A percentile compares a stretch with the other conserved stretches of the same genome.
These are phyloP conservation scores for Acronicta aceris DNA, from an alignment of 2,888 invertebrate genomes.

Conservation along the genomic window DNA sequence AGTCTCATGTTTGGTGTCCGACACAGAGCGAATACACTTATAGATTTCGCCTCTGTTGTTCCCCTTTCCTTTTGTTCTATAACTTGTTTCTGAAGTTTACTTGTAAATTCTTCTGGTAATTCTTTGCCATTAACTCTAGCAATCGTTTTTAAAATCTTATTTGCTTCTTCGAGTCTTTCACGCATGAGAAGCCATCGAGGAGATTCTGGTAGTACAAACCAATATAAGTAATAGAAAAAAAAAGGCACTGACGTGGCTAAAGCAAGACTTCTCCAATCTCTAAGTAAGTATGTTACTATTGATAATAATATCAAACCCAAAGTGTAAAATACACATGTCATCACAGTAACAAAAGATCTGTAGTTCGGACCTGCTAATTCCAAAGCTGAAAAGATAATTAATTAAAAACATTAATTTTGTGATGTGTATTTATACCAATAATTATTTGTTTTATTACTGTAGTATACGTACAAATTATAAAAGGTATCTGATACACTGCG, in stretches of 20 bases:
- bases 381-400: conserved; percentile 90
- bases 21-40: conserved; percentile 91
- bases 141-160: conserved; percentile 93
- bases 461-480: conserved; percentile 95
- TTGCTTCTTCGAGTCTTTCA: conserved; percentile 94
- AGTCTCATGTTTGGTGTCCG: conserved; percentile 96
- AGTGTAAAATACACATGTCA: conserved; percentile 97
- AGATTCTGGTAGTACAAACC: conserved; percentile 96
- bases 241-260: conserved; percentile 96
- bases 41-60: conserved; percentile 71
- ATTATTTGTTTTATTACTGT: background rate
- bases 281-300: conserved; percentile 94
- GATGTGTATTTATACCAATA: background rate
- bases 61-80: conserved; percentile 90
- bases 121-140: conserved; percentile 94
- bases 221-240: conserved; percentile 94
- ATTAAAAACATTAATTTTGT: accelerated
- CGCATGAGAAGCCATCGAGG: conserved; percentile 97
- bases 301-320: conserved; percentile 95
- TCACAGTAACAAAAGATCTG: conserved; percentile 96
- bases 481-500: conserved; percentile 97
- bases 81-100: conserved; percentile 92
- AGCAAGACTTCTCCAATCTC: conserved; percentile 95
- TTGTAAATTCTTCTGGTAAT: conserved; percentile 92
- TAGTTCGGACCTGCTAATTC: conserved; percentile 97